These are phyloP conservation scores for Eubasilissa splendida DNA, from an alignment of 2,888 invertebrate genomes.

Conservation along the genomic window DNA sequence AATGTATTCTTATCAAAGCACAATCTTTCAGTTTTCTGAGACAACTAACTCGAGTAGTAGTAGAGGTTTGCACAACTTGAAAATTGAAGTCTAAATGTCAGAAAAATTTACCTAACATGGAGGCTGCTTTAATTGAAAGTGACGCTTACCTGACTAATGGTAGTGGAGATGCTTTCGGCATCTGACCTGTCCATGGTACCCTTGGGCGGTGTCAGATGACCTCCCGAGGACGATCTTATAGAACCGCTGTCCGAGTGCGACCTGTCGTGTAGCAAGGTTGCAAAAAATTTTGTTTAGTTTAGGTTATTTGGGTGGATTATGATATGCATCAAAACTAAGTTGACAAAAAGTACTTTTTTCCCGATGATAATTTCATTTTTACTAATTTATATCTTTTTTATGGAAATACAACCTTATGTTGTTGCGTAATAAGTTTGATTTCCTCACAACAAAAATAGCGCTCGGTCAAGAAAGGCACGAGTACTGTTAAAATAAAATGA, in stretches of 20 bases:
- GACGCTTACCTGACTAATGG: slow-evolving; percentile 72
- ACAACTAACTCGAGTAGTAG: too few species aligned
- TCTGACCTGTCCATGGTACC: slow-evolving; percentile 79
- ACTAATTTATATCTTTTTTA: too few species aligned
- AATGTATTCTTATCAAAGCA: too few species aligned
- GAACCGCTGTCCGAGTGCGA: slow-evolving; percentile 85
- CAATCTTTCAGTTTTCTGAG: too few species aligned
- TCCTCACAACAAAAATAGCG: background rate
- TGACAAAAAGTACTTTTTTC: too few species aligned
- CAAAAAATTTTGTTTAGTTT: slow-evolving; percentile 61
- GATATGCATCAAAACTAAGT: too few species aligned
- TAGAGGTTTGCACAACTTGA: too few species aligned
- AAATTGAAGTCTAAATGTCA: too few species aligned
- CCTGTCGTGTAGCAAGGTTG: slow-evolving; percentile 64
- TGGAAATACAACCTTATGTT: too few species aligned
- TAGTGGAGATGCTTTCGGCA: slow-evolving; percentile 87
- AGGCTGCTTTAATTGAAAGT: background rate
- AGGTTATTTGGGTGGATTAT: background rate
- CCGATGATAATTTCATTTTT: too few species aligned
- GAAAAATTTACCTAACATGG: too few species aligned
- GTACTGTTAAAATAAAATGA: background rate
- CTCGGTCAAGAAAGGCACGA: background rate
- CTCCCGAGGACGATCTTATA: slow-evolving; percentile 75
- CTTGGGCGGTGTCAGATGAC: slow-evolving; percentile 67
- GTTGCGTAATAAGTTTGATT: too few species aligned